Evolutionary conservation across 2,797 vertebrate species (phyloP).

Genomic region (Fringilla coelebs): DNA sequence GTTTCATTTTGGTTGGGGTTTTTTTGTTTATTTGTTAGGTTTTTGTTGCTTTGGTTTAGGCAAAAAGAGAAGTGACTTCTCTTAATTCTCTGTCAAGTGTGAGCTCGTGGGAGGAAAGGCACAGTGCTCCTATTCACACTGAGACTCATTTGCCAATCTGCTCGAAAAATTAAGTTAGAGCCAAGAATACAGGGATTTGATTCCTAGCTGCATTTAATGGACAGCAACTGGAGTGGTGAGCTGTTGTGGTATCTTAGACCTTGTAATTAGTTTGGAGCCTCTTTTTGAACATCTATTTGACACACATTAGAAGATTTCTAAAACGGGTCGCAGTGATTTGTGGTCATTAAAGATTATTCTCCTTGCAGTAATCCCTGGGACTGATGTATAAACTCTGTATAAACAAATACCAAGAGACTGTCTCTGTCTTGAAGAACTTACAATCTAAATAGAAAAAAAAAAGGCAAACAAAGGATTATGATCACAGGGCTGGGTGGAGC

Average conservation of each 20-base stretch:
- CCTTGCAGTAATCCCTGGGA: conserved; percentile 16
- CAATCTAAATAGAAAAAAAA: conserved; percentile 24
- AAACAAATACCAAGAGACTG: conserved; percentile 34
- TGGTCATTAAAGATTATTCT: conserved; percentile 50
- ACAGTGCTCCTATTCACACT: not conserved
- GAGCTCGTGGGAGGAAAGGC: not conserved
- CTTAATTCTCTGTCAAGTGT: not conserved
- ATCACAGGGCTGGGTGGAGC: conserved; percentile 16
- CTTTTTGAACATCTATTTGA: not conserved
- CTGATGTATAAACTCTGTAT: conserved; percentile 11
- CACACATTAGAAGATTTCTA: not conserved
- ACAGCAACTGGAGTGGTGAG: not conserved
- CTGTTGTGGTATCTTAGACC: not conserved
- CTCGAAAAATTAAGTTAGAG: not conserved
- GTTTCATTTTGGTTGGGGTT: not conserved
- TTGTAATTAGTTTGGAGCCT: conserved; percentile 5
- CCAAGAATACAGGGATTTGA: not conserved
- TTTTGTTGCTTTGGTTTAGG: not conserved
- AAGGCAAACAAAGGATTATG: conserved; percentile 54
- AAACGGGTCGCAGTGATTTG: not conserved
- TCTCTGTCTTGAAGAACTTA: conserved; percentile 40
- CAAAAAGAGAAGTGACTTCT: not conserved
- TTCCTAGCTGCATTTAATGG: not conserved
- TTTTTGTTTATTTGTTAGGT: not conserved
- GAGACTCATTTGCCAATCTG: not conserved